phyloP scores from a whole-genome alignment of 2,797 vertebrate species.

The Hydrocynus forskahlii region DNA sequence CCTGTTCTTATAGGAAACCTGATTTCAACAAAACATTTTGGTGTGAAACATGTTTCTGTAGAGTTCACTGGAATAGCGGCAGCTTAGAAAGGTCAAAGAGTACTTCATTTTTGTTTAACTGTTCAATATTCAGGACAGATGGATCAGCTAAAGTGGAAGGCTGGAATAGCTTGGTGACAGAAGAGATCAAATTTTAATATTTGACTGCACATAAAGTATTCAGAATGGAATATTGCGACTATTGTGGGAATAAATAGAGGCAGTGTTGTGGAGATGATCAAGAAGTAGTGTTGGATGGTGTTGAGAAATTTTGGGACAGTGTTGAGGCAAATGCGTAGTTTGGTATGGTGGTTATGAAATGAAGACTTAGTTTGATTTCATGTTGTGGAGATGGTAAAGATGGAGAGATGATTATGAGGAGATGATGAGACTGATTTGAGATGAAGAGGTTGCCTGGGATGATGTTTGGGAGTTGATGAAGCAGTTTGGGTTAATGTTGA shows the following conservation, averaged over 20 bases:
- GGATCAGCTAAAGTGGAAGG: neutral
- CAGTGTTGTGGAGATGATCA: too few relatives aligned
- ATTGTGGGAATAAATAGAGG: too few relatives aligned
- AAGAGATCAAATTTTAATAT: too few relatives aligned
- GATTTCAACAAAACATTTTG: slow-evolving; percentile 5
- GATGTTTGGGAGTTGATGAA: neutral
- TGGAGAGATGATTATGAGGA: neutral
- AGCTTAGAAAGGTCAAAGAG: neutral
- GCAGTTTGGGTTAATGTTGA: neutral
- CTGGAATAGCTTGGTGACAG: neutral
- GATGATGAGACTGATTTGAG: neutral
- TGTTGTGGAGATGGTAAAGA: neutral
- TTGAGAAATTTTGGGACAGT: too few relatives aligned
- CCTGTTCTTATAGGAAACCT: neutral
- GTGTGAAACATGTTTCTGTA: neutral
- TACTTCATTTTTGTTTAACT: neutral
- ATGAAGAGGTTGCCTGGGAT: neutral
- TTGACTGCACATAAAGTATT: too few relatives aligned
- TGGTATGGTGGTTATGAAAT: neutral
- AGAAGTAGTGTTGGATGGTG: too few relatives aligned
- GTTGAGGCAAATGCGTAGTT: too few relatives aligned
- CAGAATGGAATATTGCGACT: too few relatives aligned
- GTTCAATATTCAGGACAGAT: neutral
- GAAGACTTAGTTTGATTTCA: neutral
- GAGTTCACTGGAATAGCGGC: neutral